Conservation (phyloP, 2,888 invertebrate genomes). For the Tromatobia lineatoria region DNA sequence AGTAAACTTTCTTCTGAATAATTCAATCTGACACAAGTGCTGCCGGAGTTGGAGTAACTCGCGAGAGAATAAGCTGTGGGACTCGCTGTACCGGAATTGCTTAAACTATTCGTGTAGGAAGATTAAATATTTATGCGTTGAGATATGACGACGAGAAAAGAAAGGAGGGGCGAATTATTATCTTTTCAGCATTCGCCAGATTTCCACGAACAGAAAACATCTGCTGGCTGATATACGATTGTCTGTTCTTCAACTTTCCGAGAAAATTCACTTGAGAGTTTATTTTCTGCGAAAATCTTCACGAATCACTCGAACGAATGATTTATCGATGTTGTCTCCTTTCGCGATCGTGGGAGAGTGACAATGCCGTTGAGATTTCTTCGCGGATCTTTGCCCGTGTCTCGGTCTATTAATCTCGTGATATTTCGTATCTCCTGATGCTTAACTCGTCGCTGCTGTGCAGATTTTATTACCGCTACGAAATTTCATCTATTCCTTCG, state of each 20-base stretch:
- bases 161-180: slow-evolving; percentile 19
- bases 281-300: slow-evolving; percentile 25
- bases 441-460: not conserved
- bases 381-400: not conserved
- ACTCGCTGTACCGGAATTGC: slow-evolving; percentile 47
- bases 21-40: slow-evolving; percentile 23
- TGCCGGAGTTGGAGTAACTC: not conserved
- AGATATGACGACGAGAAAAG: slow-evolving; percentile 1
- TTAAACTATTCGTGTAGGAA: slow-evolving; percentile 60
- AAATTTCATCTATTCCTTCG: slow-evolving; percentile 9
- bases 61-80: not conserved
- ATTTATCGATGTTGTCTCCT: slow-evolving; percentile 35
- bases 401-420: slow-evolving; percentile 45
- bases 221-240: not conserved
- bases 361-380: slow-evolving; percentile 38
- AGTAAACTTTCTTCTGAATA: slow-evolving; percentile 50
- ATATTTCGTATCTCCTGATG: slow-evolving; percentile 29
- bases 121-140: slow-evolving; percentile 58
- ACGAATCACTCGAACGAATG: slow-evolving; percentile 28
- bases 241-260: not conserved
- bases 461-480: not conserved
- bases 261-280: slow-evolving; percentile 9
- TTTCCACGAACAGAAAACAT: not conserved
- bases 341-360: slow-evolving; percentile 54
- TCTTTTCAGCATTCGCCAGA: slow-evolving; percentile 19